Percentiles rank a stretch among this genome's conserved stretches.
Conservation (phyloP, 2,113 vertebrate genomes). For the Nesogale talazaci region DNA sequence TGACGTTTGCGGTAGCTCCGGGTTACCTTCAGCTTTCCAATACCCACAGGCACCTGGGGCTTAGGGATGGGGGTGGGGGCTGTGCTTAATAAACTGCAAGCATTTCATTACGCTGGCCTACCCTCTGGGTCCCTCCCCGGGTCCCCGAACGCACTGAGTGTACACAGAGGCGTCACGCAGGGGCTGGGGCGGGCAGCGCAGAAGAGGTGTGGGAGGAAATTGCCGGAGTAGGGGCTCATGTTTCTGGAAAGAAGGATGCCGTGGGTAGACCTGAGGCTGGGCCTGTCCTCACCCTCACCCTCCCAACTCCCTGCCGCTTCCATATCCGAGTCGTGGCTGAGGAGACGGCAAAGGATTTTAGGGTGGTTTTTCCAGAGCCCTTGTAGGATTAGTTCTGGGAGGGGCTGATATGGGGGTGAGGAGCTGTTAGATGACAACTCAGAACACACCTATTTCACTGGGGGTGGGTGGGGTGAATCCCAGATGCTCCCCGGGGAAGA, state of each 20-base stretch:
- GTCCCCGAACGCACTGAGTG: constrained; percentile 34
- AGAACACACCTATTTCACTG: background rate
- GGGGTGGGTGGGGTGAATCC: background rate
- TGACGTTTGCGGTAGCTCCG: constrained; percentile 66
- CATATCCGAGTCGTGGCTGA: background rate
- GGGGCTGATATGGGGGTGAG: rapidly evolving
- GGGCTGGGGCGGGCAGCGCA: background rate
- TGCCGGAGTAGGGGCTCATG: constrained; percentile 21
- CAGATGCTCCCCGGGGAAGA: background rate
- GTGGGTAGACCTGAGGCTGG: background rate
- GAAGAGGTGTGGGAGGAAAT: constrained; percentile 67
- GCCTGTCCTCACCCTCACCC: background rate
- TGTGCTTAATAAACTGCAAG: constrained; percentile 79
- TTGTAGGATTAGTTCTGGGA: background rate
- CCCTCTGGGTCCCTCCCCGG: constrained; percentile 53
- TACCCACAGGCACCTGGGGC: constrained; percentile 76
- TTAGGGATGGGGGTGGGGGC: constrained; percentile 68
- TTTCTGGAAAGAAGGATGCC: background rate
- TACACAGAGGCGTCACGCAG: background rate
- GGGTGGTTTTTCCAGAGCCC: background rate
- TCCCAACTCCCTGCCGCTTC: background rate
- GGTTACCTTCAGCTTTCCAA: constrained; percentile 73
- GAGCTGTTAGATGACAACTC: background rate
- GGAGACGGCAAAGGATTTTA: background rate
- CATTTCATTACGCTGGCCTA: constrained; percentile 78